Evolutionary conservation across 2,113 vertebrate species (phyloP), one percentile per base, ranked within the genome.

Genomic region (Micronycteris hirsuta): DNA sequence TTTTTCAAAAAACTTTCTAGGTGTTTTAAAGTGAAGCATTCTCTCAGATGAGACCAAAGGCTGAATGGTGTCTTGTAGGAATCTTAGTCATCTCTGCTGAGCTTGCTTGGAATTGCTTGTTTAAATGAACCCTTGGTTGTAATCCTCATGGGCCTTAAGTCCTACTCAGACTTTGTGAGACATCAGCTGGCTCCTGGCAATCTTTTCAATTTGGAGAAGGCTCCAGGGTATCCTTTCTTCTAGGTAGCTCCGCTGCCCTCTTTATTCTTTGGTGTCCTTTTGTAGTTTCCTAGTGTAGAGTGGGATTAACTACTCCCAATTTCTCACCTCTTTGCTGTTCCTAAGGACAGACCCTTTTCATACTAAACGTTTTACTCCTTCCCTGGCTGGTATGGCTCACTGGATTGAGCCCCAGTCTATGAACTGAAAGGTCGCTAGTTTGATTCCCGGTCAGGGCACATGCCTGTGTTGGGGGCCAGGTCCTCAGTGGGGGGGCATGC

Each of bases 221-320:
- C 36, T 86, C 26, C n/a, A 61, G 71, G 17, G 45, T 91, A 3
- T 83, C 11, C n/a, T 77, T 41, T 86, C 13, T 82, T 47, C 17
- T 12, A 22, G 3, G 4, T n/a, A 19, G 36, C 7, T 13, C 58
- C 81, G 5, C 26, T 2, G 9, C 9, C 20, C 16, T n/a, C 26
- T 70, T 87, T 68, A 52, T 54, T 92, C 36, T 76, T 90, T 78
- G 54, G 58, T 88, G 33, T 95, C 41, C n/a, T 90, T 94, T 93
- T 16, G 12, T 58, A 80, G 67, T 68, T 77, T 38, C 3, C 9
- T 84, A 43, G 61, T 38, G 10, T 47, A 5, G 41, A 65, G 5
- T 70, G n/a, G 65, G 26, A n/a, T 83, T 91, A 84, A 83, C 10
- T 76, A 47, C 38, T 89, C 58, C 36, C 13, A 54, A 14, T 43